Evolutionary conservation across 2,797 vertebrate genomes (phyloP), one percentile per base, ranked within the genome.

Genomic region (Ibycter americanus): DNA sequence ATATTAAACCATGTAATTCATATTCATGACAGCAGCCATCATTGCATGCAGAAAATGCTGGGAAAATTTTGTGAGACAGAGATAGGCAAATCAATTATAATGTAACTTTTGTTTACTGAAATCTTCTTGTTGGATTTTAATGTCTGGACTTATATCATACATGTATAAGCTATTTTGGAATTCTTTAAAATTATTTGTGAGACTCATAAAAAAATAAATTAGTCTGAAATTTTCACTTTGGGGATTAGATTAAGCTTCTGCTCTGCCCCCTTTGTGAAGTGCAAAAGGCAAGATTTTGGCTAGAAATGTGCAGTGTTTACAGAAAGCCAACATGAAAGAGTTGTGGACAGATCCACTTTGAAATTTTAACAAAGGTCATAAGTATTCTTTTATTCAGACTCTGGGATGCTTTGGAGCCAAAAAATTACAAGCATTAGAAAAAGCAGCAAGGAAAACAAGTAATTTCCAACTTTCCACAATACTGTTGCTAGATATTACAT

Each of bases 31-130:
- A 91, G 76, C 65, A 96, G 90, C 65, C 92, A 61, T 93, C 80
- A 27, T 32, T 70, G 83, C 88, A 96, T 79, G 51, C 87, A 87
- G 83, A 76, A 83, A 94, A 78, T 42, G 52, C 54, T 58, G 56
- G 44, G 73, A 90, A 94, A 89, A 67, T 83, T 89, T 97, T 95
- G 95, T 79, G 55, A 94, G 83, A 82, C 77, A 66, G 87, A 94
- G 78, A 93, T 87, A 95, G 93, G 74, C 78, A 95, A 96, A 97
- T 90, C 44, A 96, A n/a, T 90, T 90, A 67, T 58, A 93, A 85
- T 67, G 56, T 83, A 96, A 92, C 55, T 90, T 96, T 84, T 93
- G 63, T 92, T 96, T 84, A 36, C 71, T 73, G 81, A 52, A 80
- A 94, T 65, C 22, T 65, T 77, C 51, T 51, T 78, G 61, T 42